Conservation (phyloP, 2,797 vertebrate species). For the Eidolon dupreanum region DNA sequence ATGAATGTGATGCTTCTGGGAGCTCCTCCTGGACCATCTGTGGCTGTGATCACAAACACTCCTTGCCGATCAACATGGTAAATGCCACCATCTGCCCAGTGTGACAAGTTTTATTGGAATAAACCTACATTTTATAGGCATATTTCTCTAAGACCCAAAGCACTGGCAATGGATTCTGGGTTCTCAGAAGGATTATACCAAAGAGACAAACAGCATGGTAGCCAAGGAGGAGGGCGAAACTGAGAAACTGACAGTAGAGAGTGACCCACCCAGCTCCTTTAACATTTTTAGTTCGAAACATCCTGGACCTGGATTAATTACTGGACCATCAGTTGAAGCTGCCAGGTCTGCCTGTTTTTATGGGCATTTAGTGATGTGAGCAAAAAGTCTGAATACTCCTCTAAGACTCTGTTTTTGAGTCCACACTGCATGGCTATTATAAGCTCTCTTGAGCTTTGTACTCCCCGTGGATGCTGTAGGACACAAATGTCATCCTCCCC, state of each 20-base stretch:
- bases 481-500: background rate
- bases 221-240: background rate
- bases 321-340: background rate
- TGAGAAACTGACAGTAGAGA: background rate
- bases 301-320: background rate
- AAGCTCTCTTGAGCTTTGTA: background rate
- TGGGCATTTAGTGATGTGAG: background rate
- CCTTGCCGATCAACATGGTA: background rate
- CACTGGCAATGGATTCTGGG: background rate
- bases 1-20: background rate
- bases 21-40: background rate
- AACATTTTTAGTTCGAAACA: background rate
- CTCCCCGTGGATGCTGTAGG: background rate
- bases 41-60: background rate
- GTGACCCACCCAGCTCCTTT: background rate
- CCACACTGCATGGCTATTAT: background rate
- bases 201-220: background rate
- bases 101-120: constrained; percentile 35
- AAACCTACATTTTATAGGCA: constrained; percentile 34
- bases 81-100: constrained; percentile 65
- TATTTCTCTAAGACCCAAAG: constrained; percentile 46
- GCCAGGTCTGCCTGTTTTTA: background rate
- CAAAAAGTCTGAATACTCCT: background rate
- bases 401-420: background rate
- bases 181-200: background rate